Conservation (phyloP, 2,888 invertebrate genomes). For the Nemurella pictetii region DNA sequence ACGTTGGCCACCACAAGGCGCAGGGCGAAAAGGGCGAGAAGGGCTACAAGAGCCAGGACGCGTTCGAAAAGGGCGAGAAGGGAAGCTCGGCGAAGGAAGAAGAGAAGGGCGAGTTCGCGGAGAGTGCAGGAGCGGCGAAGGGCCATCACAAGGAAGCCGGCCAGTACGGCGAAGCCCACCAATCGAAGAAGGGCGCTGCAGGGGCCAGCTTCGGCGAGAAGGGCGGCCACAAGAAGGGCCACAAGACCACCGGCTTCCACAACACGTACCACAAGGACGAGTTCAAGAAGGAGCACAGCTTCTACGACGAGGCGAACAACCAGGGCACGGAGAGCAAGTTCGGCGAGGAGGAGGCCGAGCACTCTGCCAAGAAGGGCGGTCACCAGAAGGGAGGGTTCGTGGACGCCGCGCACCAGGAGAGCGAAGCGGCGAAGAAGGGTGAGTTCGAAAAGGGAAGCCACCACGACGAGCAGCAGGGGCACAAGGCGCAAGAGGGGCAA, state of each 20-base stretch:
- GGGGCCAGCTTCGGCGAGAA: constrained; percentile 63
- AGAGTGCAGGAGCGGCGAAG: constrained; percentile 59
- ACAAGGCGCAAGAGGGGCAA: constrained; percentile 61
- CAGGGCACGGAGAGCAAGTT: constrained; percentile 68
- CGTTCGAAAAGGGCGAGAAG: constrained; percentile 60
- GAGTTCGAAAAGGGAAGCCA: constrained; percentile 61
- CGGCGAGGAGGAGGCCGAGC: constrained; percentile 59
- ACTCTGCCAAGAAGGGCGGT: constrained; percentile 59
- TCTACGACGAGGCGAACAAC: constrained; percentile 72
- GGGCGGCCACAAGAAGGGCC: constrained; percentile 67
- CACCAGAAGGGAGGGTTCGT: constrained; percentile 61
- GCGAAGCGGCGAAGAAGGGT: constrained; percentile 60
- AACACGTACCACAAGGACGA: constrained; percentile 76
- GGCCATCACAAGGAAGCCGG: constrained; percentile 59
- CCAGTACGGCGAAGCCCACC: constrained; percentile 60
- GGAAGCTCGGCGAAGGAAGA: constrained; percentile 60
- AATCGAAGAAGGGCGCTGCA: constrained; percentile 57
- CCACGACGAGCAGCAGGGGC: constrained; percentile 58
- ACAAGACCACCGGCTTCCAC: constrained; percentile 71
- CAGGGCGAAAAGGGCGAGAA: constrained; percentile 73
- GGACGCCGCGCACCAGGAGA: constrained; percentile 58
- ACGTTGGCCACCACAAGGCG: constrained; percentile 64
- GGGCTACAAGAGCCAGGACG: constrained; percentile 56
- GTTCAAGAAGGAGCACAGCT: constrained; percentile 75
- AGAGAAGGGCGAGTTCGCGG: constrained; percentile 58